Percentiles rank a stretch among this genome's conserved stretches.
Evolutionary conservation across 2,797 vertebrate species (phyloP).

Genomic region (Chrysocyon brachyurus): DNA sequence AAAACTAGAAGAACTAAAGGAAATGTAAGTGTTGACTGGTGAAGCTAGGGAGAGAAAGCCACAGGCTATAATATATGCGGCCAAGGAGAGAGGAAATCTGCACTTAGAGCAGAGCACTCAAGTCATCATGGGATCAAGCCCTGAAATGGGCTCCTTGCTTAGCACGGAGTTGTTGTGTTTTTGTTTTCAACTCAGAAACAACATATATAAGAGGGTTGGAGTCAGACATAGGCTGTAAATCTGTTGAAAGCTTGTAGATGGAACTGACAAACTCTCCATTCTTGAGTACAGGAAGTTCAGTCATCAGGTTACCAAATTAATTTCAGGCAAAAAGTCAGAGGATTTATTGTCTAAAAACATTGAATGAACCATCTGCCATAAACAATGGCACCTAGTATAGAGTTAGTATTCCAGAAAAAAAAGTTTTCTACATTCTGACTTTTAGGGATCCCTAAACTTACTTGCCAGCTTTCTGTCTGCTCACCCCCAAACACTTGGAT

Average conservation of each 20-base stretch:
- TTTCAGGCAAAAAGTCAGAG: background rate
- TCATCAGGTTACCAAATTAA: background rate
- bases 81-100: background rate
- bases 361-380: background rate
- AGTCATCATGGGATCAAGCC: too few relatives aligned
- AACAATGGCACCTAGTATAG: background rate
- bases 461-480: background rate
- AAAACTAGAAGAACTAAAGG: background rate
- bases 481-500: slow-evolving; percentile 11
- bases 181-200: background rate
- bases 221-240: background rate
- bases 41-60: background rate
- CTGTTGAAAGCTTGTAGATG: background rate
- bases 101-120: background rate
- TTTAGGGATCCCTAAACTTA: background rate
- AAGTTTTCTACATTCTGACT: background rate
- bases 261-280: background rate
- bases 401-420: background rate
- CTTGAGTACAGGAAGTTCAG: background rate
- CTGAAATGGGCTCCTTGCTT: too few relatives aligned
- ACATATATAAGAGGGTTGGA: background rate
- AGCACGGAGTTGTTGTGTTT: too few relatives aligned
- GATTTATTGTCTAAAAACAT: background rate
- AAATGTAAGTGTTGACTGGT: background rate
- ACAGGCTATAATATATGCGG: background rate